Evolutionary conservation across 2,797 vertebrate species (phyloP), one percentile per base, ranked within the genome.

Genomic region (Girardinus metallicus): DNA sequence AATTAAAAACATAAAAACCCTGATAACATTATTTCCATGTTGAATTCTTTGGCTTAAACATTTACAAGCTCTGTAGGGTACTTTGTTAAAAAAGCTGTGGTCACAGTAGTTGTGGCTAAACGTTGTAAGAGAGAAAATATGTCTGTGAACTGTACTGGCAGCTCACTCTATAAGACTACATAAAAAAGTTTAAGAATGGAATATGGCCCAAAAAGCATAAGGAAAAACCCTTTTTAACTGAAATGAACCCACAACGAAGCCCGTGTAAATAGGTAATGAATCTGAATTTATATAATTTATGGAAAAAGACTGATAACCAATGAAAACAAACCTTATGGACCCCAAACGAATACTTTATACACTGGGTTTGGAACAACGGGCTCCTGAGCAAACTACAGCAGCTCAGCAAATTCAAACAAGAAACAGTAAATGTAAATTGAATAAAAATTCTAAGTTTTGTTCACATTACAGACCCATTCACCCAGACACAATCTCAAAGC

Each of bases 321-420:
- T 75, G 68, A 74, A 46, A 73, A 60, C 73, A 85, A 44, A 68
- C 49, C 53, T 34, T 76, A 47, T 16, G 39, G 29, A 74, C 34
- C 66, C 66, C 75, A 34, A 46, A 78, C 77, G 80, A 76, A 82
- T 80, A 79, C 76, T 80, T 74, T 86, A 53, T 26, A 87, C 84
- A 79, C 73, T 84, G 87, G 89, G 83, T 80, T 83, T 79, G 81
- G 80, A 91, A 78, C 89, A 91, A 91, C 86, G 86, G 78, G 75
- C 72, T 78, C 64, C 77, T 79, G 74, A 86, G 81, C 36, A 1
- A 90, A 84, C 74, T 76, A 66, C 77, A 82, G 13, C 13, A 66
- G 11, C 86, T 90, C 89, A 90, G 87, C 85, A 87, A 51, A 85
- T 85, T 88, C 11, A 72, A 72, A 79, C 34, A 80, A 77, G 83